Percentiles rank a stretch among this genome's conserved stretches.
Conservation (phyloP, 2,797 vertebrate species). For the Gallirallus australis region DNA sequence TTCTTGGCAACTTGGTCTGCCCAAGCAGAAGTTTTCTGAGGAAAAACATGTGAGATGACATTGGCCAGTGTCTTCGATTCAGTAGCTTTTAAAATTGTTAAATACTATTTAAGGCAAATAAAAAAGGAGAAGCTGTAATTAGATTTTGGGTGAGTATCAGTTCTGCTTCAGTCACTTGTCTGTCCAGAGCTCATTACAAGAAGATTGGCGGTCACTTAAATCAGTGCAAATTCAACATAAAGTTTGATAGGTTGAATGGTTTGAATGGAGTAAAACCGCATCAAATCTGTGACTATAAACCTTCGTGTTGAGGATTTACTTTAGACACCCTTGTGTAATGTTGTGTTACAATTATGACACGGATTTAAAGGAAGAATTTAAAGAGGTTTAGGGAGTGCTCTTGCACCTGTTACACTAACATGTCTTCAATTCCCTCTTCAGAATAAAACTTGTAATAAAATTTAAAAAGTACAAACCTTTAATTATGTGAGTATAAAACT, state of each 20-base stretch:
- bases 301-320: background rate
- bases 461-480: background rate
- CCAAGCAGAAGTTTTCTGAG: background rate
- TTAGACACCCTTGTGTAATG: background rate
- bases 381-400: background rate
- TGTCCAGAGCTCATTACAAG: background rate
- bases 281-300: background rate
- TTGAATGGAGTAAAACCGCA: background rate
- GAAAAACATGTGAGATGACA: background rate
- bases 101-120: background rate
- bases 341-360: background rate
- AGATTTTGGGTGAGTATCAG: background rate
- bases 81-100: background rate
- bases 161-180: background rate
- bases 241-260: background rate
- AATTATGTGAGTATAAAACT: background rate
- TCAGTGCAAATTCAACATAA: background rate
- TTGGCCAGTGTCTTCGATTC: background rate
- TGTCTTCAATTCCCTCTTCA: background rate
- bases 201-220: background rate
- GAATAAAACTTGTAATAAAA: background rate
- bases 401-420: background rate
- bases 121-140: background rate
- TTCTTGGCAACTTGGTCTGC: background rate
- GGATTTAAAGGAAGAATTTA: background rate